phyloP scores from a whole-genome alignment of 1,140 invertebrate species.

The Heliconius himera region DNA sequence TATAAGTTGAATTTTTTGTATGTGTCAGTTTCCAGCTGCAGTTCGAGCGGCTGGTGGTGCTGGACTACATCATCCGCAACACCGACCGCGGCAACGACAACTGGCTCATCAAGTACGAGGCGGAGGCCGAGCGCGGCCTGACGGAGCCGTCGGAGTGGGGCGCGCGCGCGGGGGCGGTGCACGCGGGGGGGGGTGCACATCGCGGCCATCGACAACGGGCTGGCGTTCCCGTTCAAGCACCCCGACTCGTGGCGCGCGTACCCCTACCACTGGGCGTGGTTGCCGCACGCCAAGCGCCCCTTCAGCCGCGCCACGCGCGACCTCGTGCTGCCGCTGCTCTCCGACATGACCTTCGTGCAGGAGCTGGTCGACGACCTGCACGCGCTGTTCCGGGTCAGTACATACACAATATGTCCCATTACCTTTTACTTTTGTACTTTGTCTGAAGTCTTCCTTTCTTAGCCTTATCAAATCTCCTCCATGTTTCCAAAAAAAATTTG shows the following conservation, averaged over 20 bases:
- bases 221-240: slow-evolving; percentile 99
- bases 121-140: slow-evolving; percentile 51
- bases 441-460: no score
- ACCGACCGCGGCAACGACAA: slow-evolving; percentile 99
- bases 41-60: slow-evolving; percentile 97
- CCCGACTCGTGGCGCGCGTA: slow-evolving; percentile 99
- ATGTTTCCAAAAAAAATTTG: no score
- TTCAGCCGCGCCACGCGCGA: slow-evolving; percentile 93
- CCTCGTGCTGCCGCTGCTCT: slow-evolving; percentile 93
- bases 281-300: slow-evolving; percentile 97
- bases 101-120: slow-evolving; percentile 98
- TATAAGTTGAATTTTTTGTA: not conserved
- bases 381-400: slow-evolving; percentile 91
- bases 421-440: no score
- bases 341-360: slow-evolving; percentile 99
- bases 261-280: slow-evolving; percentile 99
- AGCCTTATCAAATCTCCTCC: no score
- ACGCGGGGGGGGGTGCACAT: no score
- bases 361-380: slow-evolving; percentile 98
- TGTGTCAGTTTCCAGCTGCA: slow-evolving; percentile 94
- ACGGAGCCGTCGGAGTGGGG: slow-evolving; percentile 82
- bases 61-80: slow-evolving; percentile 99
- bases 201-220: slow-evolving; percentile 99
- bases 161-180: slow-evolving; percentile 85
- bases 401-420: no score